phyloP scores from a whole-genome alignment of 2,888 invertebrate genomes.

The Bombylius discolor region DNA sequence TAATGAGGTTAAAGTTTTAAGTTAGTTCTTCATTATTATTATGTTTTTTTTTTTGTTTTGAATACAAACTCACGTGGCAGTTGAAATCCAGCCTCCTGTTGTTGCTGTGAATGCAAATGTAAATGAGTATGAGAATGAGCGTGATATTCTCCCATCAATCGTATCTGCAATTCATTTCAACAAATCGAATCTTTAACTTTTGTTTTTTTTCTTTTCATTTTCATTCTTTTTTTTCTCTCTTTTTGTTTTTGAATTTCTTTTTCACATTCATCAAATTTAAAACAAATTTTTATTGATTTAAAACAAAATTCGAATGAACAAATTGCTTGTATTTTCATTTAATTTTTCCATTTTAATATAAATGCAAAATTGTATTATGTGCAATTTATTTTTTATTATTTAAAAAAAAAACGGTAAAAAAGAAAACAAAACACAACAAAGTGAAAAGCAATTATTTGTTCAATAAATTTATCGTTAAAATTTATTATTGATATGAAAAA shows the following conservation, averaged over 20 bases:
- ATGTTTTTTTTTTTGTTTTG: slow-evolving; percentile 14
- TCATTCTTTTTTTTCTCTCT: slow-evolving; percentile 3
- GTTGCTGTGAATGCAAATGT: slow-evolving; percentile 71
- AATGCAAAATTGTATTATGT: no score
- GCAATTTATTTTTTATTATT: no score
- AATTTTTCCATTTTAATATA: no score
- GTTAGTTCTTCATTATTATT: not conserved
- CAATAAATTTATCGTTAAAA: no score
- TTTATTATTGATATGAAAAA: no score
- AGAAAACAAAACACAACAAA: no score
- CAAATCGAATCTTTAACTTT: slow-evolving; percentile 25
- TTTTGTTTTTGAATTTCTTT: slow-evolving; percentile 11
- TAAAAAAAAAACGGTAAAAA: no score
- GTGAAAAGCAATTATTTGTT: no score
- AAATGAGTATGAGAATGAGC: slow-evolving; percentile 87
- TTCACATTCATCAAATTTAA: slow-evolving; percentile 12
- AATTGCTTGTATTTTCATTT: no score
- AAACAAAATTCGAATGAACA: not conserved
- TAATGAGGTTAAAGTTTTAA: no score
- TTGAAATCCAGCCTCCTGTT: slow-evolving; percentile 55
- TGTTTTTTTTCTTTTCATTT: not conserved
- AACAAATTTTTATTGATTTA: no score
- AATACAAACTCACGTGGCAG: slow-evolving; percentile 45
- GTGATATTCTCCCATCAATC: slow-evolving; percentile 90
- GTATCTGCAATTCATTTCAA: slow-evolving; percentile 48